phyloP scores from a whole-genome alignment of 2,113 vertebrate species.

The Uropsilus gracilis region DNA sequence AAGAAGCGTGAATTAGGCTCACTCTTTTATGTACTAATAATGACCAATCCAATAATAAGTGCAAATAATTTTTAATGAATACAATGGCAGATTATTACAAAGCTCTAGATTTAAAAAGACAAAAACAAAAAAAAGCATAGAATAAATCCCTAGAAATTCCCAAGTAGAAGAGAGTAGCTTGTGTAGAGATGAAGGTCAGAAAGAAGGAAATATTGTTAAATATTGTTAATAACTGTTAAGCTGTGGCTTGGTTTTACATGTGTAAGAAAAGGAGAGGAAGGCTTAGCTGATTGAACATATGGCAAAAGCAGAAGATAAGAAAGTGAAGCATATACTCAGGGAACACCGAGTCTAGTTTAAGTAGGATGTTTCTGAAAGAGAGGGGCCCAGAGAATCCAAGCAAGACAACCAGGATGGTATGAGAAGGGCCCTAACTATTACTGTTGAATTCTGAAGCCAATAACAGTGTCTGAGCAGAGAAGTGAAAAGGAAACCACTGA shows the following conservation, averaged over 20 bases:
- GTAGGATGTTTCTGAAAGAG: background rate
- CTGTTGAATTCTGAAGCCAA: background rate
- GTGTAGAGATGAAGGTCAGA: background rate
- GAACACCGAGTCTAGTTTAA: background rate
- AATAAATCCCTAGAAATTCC: background rate
- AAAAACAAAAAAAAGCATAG: background rate
- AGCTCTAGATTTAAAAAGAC: background rate
- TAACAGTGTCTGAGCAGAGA: background rate
- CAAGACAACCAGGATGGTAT: background rate
- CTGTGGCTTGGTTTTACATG: background rate
- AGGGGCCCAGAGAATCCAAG: background rate
- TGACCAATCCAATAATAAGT: constrained; percentile 9
- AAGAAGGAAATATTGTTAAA: background rate
- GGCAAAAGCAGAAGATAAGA: background rate
- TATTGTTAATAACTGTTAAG: too few species aligned
- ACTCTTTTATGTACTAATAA: background rate
- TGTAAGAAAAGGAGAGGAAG: background rate
- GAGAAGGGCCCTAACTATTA: background rate
- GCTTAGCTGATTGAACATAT: background rate
- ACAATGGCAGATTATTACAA: background rate
- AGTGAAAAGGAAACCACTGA: background rate
- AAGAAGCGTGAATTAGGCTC: background rate
- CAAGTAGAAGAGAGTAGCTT: background rate
- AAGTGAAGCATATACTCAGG: background rate
- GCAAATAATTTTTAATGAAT: background rate